Percentiles rank a stretch among this genome's conserved stretches.
Evolutionary conservation across 1,140 invertebrate species (phyloP).

Genomic region (Galendromus occidentalis): DNA sequence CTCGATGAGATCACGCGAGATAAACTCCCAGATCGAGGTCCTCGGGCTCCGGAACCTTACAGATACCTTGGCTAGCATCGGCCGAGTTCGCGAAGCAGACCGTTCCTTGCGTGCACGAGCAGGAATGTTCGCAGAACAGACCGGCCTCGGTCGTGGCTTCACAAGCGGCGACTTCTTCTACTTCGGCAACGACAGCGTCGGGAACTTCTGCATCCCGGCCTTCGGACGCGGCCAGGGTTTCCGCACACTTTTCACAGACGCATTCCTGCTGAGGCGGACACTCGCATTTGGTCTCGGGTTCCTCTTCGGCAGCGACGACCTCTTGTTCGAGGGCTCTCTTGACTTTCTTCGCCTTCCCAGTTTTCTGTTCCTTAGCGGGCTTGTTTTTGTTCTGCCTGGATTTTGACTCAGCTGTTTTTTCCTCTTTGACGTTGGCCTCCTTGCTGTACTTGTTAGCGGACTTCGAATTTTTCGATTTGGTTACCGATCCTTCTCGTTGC

Average conservation of each 20-base stretch:
- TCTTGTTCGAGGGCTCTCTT: not conserved
- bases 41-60: slow-evolving; percentile 2
- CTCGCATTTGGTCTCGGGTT: not conserved
- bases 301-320: not conserved
- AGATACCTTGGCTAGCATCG: not conserved
- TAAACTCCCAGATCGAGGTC: slow-evolving; percentile 1
- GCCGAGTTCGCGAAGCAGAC: not conserved
- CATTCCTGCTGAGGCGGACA: not conserved
- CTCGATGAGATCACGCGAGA: no score
- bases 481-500: not conserved
- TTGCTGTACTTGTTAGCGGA: not conserved
- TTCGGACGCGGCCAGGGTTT: not conserved
- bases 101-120: not conserved
- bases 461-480: not conserved
- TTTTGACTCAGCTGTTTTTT: not conserved
- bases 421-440: not conserved
- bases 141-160: not conserved
- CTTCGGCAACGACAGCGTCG: not conserved
- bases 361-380: not conserved
- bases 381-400: not conserved
- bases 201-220: not conserved
- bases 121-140: not conserved
- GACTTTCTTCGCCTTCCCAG: not conserved
- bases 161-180: not conserved
- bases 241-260: not conserved